phyloP scores from a whole-genome alignment of 2,888 invertebrate species.

The Allolobophora icterica region DNA sequence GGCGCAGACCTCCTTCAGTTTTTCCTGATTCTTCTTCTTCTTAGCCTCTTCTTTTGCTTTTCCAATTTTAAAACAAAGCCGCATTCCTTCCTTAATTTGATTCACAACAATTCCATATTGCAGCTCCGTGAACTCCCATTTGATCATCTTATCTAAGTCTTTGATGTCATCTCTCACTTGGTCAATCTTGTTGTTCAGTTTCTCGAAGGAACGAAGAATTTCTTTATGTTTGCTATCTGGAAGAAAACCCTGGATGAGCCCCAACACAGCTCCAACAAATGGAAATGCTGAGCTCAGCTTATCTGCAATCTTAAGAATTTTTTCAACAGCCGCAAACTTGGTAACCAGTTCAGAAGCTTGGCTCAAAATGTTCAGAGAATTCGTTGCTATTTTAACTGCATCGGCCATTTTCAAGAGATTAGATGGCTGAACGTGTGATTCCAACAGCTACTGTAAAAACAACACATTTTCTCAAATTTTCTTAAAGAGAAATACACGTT shows the following conservation, averaged over 20 bases:
- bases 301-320: neutral
- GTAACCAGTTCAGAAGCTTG: neutral
- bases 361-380: too few species aligned
- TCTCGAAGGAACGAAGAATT: neutral
- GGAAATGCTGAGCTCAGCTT: neutral
- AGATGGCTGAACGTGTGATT: too few species aligned
- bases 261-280: neutral
- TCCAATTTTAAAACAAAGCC: neutral
- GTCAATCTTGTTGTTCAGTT: neutral
- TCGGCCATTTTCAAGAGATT: too few species aligned
- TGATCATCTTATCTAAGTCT: neutral
- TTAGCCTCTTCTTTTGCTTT: neutral
- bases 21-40: too few species aligned
- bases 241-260: neutral
- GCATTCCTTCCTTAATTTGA: neutral
- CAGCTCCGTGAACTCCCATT: neutral
- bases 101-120: neutral
- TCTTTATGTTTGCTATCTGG: neutral
- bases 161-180: neutral
- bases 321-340: neutral
- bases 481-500: too few species aligned
- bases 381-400: too few species aligned
- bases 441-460: too few species aligned
- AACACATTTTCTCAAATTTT: too few species aligned
- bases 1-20: too few species aligned